phyloP scores from a whole-genome alignment of 2,797 vertebrate species.

The Enteromius fasciolatus region DNA sequence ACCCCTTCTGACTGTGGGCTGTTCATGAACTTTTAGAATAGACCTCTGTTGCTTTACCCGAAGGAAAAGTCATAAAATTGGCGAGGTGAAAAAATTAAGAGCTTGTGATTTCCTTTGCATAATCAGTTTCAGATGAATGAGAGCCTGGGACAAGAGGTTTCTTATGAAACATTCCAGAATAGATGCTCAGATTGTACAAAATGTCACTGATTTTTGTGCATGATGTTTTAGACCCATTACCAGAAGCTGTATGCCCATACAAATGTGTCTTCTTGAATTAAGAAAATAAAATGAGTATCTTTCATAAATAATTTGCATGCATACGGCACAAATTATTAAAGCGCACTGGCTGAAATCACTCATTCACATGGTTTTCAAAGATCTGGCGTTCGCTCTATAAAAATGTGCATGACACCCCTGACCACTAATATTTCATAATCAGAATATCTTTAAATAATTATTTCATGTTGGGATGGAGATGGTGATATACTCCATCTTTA shows the following conservation, averaged over 20 bases:
- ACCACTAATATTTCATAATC: constrained; percentile 81
- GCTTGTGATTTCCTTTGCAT: constrained; percentile 54
- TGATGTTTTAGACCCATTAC: not conserved
- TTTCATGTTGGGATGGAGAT: constrained; percentile 82
- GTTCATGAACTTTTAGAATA: constrained; percentile 77
- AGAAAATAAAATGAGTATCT: not conserved
- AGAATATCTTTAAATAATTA: constrained; percentile 87
- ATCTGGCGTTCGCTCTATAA: constrained; percentile 23
- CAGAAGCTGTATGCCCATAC: not conserved
- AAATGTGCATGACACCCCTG: constrained; percentile 64
- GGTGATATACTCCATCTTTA: constrained; percentile 83
- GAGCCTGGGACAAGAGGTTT: constrained; percentile 50
- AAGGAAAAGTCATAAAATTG: constrained; percentile 61
- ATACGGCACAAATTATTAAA: not conserved
- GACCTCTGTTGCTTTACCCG: constrained; percentile 68
- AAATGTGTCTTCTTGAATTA: not conserved
- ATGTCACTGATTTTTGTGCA: not conserved
- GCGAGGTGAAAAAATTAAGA: constrained; percentile 52
- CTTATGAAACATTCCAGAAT: not conserved
- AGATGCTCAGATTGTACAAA: not conserved
- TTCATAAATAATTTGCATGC: not conserved
- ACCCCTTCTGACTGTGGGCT: constrained; percentile 64
- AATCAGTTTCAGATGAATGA: constrained; percentile 57
- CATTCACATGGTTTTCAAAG: not conserved
- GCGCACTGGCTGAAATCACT: not conserved